These are phyloP conservation scores for Pangasius djambal DNA, from an alignment of 2,797 vertebrate genomes.

Conservation along the genomic window DNA sequence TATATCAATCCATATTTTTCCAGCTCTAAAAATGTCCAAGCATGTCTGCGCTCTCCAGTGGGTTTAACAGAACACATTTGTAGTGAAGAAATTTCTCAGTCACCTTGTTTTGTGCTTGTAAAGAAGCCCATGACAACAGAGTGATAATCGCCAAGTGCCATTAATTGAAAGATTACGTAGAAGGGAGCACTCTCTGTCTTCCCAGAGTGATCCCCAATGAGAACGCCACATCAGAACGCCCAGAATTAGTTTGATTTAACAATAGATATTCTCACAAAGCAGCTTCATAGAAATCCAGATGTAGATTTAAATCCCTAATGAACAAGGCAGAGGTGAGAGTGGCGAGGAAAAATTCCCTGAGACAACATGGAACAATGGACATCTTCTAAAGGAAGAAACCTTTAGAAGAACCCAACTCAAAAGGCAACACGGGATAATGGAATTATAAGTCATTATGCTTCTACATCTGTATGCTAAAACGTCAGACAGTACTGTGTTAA, in stretches of 20 bases:
- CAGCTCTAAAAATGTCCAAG: constrained; percentile 30
- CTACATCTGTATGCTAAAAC: neutral
- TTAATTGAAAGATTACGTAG: constrained; percentile 75
- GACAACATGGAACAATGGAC: neutral
- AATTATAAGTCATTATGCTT: neutral
- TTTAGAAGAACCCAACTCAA: neutral
- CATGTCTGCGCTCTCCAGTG: constrained; percentile 40
- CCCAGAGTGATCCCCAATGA: constrained; percentile 69
- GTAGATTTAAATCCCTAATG: too few species aligned
- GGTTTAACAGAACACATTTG: constrained; percentile 46
- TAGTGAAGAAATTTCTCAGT: constrained; percentile 49
- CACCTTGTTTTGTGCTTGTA: constrained; percentile 41
- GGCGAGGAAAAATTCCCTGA: neutral
- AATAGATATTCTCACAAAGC: neutral
- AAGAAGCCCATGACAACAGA: constrained; percentile 62
- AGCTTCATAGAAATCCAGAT: constrained; percentile 11
- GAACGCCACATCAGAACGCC: constrained; percentile 56
- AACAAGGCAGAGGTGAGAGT: neutral
- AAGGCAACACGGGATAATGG: neutral
- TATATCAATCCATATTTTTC: constrained; percentile 38
- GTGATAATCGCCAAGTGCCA: constrained; percentile 64
- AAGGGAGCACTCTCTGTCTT: constrained; percentile 69
- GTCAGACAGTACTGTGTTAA: neutral
- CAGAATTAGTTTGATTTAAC: constrained; percentile 64
- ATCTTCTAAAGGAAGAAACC: neutral